Percentiles rank a stretch among this genome's conserved stretches.
phyloP scores from a whole-genome alignment of 2,888 invertebrate species.

The Drosophila lutescens region DNA sequence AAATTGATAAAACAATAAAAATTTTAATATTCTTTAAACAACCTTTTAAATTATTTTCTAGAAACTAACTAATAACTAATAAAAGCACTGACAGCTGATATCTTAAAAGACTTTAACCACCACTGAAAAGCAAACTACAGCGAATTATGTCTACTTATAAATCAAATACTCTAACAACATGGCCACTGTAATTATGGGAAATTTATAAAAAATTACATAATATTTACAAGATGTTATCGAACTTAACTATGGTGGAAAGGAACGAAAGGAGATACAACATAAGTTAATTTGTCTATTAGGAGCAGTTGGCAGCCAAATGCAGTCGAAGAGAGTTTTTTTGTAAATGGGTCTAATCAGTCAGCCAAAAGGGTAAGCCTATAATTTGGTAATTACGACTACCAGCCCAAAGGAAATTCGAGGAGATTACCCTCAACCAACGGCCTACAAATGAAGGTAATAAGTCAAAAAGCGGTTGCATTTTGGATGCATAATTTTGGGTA shows the following conservation, averaged over 20 bases:
- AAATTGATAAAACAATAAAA: not conserved
- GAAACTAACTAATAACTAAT: conserved; percentile 9
- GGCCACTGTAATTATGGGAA: conserved; percentile 73
- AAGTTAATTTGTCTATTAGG: conserved; percentile 79
- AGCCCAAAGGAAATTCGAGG: conserved; percentile 27
- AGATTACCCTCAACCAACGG: conserved; percentile 40
- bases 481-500: conserved; percentile 61
- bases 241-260: conserved; percentile 54
- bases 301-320: conserved; percentile 55
- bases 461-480: conserved; percentile 74
- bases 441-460: conserved; percentile 67
- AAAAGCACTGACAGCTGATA: conserved; percentile 21
- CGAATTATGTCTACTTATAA: conserved; percentile 61
- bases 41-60: not conserved
- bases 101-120: conserved; percentile 15
- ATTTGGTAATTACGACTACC: conserved; percentile 78
- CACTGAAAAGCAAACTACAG: conserved; percentile 10
- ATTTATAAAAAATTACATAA: conserved; percentile 78
- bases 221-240: conserved; percentile 79
- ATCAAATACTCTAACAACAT: conserved; percentile 71
- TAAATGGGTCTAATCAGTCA: conserved; percentile 82
- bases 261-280: conserved; percentile 25
- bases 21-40: too few species aligned
- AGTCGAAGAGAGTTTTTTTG: conserved; percentile 48
- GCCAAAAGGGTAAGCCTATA: conserved; percentile 81